A percentile compares a stretch with the other conserved stretches of the same genome.
Evolutionary conservation across 2,888 invertebrate species (phyloP).

Genomic region (Tachina grossa): DNA sequence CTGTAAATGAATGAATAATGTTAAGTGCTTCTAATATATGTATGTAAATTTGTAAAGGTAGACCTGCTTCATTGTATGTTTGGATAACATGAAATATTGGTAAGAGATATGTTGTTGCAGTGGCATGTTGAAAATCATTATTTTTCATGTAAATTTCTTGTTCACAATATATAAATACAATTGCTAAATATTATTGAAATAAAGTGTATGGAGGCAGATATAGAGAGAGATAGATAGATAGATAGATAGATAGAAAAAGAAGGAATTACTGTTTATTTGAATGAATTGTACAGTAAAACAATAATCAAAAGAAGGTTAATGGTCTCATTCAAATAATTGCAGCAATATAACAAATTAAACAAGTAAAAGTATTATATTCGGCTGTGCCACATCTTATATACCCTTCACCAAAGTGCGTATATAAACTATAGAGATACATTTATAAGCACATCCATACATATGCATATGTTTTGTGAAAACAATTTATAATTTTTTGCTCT

Average conservation of each 20-base stretch:
- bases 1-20: slow-evolving; percentile 40
- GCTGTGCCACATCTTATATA: no score
- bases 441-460: no score
- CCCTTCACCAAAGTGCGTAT: no score
- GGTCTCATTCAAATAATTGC: no score
- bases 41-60: slow-evolving; percentile 34
- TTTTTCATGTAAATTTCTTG: slow-evolving; percentile 45
- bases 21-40: slow-evolving; percentile 10
- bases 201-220: background rate
- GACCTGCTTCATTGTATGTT: slow-evolving; percentile 32
- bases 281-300: background rate
- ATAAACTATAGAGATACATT: no score
- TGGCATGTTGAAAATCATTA: slow-evolving; percentile 52
- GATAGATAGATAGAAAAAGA: no score
- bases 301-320: background rate
- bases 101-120: slow-evolving; percentile 34
- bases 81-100: background rate
- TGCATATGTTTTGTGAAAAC: no score
- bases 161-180: slow-evolving; percentile 44
- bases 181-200: slow-evolving; percentile 21
- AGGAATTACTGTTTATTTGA: background rate
- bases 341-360: no score
- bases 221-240: background rate
- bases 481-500: no score
- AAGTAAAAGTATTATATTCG: no score